Evolutionary conservation across 2,113 vertebrate genomes (phyloP).

Genomic region (Mohoua ochrocephala): DNA sequence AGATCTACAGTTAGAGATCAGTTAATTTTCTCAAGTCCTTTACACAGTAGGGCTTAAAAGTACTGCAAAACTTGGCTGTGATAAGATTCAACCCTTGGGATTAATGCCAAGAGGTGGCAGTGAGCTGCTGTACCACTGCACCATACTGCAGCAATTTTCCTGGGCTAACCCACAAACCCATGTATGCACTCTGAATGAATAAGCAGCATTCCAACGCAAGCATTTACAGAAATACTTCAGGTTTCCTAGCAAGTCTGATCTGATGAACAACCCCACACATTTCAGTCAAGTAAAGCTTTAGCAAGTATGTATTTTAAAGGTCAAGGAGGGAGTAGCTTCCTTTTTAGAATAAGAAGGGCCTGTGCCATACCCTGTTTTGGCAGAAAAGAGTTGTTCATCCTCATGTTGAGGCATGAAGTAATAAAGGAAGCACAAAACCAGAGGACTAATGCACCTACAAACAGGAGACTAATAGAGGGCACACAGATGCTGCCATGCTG

Average conservation of each 20-base stretch:
- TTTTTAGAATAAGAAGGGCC: neutral
- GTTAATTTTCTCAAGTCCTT: neutral
- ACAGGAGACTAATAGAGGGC: neutral
- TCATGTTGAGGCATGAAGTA: neutral
- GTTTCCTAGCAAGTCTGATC: neutral
- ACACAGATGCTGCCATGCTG: neutral
- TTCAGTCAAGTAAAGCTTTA: neutral
- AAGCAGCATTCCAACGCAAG: neutral
- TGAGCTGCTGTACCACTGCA: slow-evolving; percentile 36
- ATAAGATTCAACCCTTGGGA: neutral
- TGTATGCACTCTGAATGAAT: neutral
- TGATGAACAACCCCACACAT: neutral
- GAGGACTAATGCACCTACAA: neutral
- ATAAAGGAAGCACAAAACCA: neutral
- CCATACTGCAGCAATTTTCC: slow-evolving; percentile 48
- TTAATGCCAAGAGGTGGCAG: slow-evolving; percentile 22
- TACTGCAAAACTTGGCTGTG: neutral
- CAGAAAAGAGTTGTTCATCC: neutral
- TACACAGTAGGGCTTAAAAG: neutral
- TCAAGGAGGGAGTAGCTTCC: neutral
- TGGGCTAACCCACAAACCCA: neutral
- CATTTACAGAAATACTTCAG: neutral
- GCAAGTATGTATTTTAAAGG: neutral
- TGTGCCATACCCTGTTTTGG: neutral
- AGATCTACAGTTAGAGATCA: neutral